These are phyloP conservation scores for Paradisaea rubra DNA, from an alignment of 2,113 vertebrate species.

Conservation along the genomic window DNA sequence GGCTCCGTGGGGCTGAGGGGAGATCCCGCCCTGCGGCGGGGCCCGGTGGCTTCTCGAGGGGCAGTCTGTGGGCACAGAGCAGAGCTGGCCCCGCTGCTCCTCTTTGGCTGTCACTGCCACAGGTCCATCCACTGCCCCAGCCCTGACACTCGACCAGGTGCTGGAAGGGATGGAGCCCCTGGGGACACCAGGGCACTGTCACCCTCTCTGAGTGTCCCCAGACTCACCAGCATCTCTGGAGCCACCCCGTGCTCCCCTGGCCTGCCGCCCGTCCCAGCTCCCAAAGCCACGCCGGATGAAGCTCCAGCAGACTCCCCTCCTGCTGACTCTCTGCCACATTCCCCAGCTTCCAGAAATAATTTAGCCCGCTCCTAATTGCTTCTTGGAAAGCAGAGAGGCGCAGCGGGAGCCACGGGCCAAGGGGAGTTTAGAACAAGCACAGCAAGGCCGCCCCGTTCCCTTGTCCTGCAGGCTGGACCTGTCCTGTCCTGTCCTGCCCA, in stretches of 20 bases:
- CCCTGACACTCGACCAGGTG: neutral
- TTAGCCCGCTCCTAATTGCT: neutral
- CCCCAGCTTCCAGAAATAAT: neutral
- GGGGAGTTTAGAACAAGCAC: neutral
- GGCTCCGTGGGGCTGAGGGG: neutral
- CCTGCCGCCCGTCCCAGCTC: neutral
- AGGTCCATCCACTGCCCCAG: neutral
- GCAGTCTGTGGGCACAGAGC: neutral
- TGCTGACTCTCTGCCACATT: neutral
- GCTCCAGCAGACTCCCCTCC: neutral
- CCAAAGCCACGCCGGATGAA: neutral
- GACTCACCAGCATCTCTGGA: neutral
- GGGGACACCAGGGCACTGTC: neutral
- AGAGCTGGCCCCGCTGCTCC: neutral
- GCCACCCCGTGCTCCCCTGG: neutral
- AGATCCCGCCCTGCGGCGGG: neutral
- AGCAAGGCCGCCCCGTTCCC: neutral
- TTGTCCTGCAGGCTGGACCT: accelerated
- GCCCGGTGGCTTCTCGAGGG: accelerated
- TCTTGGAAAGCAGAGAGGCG: neutral
- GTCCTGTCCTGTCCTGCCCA: neutral
- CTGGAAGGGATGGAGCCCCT: neutral
- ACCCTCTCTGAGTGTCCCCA: neutral
- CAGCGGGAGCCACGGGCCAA: neutral
- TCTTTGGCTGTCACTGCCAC: neutral